Evolutionary conservation across 1,140 invertebrate species (phyloP), one percentile per base, ranked within the genome.

Genomic region (Lucilia sericata): DNA sequence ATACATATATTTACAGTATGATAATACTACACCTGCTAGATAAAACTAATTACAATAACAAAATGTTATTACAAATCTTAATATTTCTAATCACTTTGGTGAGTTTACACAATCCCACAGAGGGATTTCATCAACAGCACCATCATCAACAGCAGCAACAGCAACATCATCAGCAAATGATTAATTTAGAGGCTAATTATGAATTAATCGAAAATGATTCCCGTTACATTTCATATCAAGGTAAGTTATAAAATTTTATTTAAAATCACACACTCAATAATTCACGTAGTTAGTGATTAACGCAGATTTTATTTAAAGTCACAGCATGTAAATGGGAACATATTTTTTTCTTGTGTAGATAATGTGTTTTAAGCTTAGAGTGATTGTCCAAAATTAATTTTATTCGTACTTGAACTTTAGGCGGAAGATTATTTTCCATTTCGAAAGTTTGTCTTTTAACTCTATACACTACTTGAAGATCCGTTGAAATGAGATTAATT

Each of bases 201-300:
- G 89, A 90, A 51, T 84, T 89, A 82, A 86, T 89, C 86, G 88
- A 90, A 84, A 90, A 89, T 82, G 89, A 90, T 88, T 90, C 89
- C 84, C 87, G 91, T 84, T 92, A 89, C 83, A 92, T 92, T 84
- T 92, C 92, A 84, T 91, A 91, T 89, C 91, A 92, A 91, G 92
- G 92, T 92, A 88, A 88, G 89, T 70, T 21, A 25, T 25, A 19
- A 42, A 42, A 42, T 42, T 2, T 42, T 42, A 42, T 42, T 42
- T 42, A 7, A 42, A 42, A 42, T 42, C 42, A 42, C 10, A 42
- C 42, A 42, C 42, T 42, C 42, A 42, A 42, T 42, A 42, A 42
- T 42, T 42, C 42, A 42, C 5, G 42, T 42, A 42, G 5, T 42
- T 42, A 42, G 42, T 42, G 42, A 42, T 42, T 42, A 42, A 30